Base-by-base conservation (phyloP, 2,888 invertebrate species). In the Conops quadrifasciatus region DNA sequence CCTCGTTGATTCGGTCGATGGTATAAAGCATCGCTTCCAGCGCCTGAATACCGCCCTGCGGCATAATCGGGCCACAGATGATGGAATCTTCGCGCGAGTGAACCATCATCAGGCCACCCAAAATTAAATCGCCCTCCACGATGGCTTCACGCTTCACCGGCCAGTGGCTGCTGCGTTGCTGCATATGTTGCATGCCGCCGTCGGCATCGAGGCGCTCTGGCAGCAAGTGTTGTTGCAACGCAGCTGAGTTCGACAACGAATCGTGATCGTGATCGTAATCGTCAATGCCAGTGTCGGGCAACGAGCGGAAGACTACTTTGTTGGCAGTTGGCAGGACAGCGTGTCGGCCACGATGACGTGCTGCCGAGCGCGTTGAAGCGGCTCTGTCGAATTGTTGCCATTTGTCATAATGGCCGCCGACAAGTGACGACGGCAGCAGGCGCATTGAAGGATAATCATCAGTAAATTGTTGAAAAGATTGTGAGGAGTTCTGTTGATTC, bases 81-180 rank as follows among this genome's bases (percentile, higher is more conserved):
- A 91, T 88, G 64, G 88, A 88, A 81, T 94, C 94, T 77, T 93
- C 93, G 26, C 95, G 88, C 72, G 94, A 93, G 85, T 95, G 95
- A 16, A 95, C 94, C 96, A 95, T 96, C 94, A 96, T 95, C 63
- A 96, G 88, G 0, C 94, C 95, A 2, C 96, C 96, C 26, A 96
- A 88, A 36, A 94, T 89, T 73, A 96, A 88, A 81, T 94, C 92
- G 0, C 95, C 96, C 77, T 93, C 92, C 9, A 94, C 89, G n/a
- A 91, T 90, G 1, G 94, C 93, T 75, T 93, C 92, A 76, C 90
- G 90, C 82, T 93, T 94, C 43, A 92, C 90, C 0, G 94, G 93
- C 94, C 93, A 93, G 78, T 86, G 87, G 0, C 84, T 9, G 36
- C 5, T 73, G 26, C 7, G 76, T 73, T 28, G 78, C 68, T 15